Evolutionary conservation across 2,888 invertebrate genomes (phyloP).

Genomic region (Dicranocentrus wangi): DNA sequence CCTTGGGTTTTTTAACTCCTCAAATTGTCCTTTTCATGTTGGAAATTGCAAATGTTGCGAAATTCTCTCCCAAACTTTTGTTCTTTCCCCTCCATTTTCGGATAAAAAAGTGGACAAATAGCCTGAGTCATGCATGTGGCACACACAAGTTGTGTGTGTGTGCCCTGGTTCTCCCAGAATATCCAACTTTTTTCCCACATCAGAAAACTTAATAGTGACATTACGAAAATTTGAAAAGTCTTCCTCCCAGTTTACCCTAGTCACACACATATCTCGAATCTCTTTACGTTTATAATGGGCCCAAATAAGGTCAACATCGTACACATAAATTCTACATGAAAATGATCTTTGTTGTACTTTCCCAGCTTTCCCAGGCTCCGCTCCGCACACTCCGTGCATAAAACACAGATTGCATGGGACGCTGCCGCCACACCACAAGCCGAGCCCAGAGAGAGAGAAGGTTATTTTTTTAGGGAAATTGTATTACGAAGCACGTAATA

Average conservation of each 20-base stretch:
- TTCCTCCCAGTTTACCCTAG: neutral
- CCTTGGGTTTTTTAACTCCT: constrained; percentile 16
- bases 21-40: constrained; percentile 18
- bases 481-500: neutral
- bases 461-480: neutral
- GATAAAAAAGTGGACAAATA: neutral
- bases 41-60: constrained; percentile 40
- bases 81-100: too few relatives aligned
- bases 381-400: neutral
- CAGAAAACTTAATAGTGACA: constrained; percentile 26
- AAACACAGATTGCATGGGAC: too few relatives aligned
- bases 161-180: neutral
- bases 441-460: neutral
- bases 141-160: neutral
- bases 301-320: constrained; percentile 44
- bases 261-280: neutral
- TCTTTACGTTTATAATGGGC: constrained; percentile 34
- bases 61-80: too few relatives aligned
- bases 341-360: neutral
- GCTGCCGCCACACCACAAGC: too few relatives aligned
- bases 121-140: constrained; percentile 6
- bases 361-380: too few relatives aligned
- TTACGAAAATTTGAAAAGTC: constrained; percentile 13
- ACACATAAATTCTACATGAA: constrained; percentile 22
- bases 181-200: constrained; percentile 16